phyloP scores from a whole-genome alignment of 2,797 vertebrate genomes.

The Gallinago stenura region DNA sequence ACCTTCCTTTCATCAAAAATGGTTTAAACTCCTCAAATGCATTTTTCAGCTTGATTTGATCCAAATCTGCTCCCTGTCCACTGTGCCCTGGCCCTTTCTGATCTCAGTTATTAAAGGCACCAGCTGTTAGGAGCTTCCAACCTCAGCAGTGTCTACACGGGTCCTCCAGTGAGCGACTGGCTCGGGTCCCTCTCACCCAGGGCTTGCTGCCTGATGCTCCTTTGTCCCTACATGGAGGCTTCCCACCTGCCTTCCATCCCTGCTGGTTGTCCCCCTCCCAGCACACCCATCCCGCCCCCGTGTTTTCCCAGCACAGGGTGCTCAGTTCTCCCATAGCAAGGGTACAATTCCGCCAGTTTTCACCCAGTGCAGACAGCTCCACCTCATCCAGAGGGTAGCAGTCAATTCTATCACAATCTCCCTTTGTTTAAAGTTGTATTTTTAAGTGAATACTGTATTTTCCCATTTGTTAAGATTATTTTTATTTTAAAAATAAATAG shows the following conservation, averaged over 20 bases:
- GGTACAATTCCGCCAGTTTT: neutral
- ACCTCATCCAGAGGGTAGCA: neutral
- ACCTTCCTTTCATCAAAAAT: neutral
- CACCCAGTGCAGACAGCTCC: neutral
- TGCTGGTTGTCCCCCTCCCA: neutral
- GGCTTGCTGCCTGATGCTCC: neutral
- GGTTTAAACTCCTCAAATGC: neutral
- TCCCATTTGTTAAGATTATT: neutral
- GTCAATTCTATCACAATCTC: neutral
- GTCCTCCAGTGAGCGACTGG: neutral
- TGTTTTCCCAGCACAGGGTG: neutral
- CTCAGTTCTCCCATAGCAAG: neutral
- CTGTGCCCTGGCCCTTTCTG: neutral
- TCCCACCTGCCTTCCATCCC: neutral
- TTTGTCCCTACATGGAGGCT: neutral
- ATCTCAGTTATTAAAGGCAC: neutral
- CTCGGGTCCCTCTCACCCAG: neutral
- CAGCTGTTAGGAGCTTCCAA: neutral
- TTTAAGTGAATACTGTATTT: neutral
- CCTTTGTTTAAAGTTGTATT: neutral
- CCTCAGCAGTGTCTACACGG: neutral
- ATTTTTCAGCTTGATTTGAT: neutral
- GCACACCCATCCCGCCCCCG: neutral
- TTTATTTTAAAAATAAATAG: neutral
- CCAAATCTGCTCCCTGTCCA: neutral